These are phyloP conservation scores for Eufriesea mexicana DNA, from an alignment of 1,140 invertebrate species.

Conservation along the genomic window DNA sequence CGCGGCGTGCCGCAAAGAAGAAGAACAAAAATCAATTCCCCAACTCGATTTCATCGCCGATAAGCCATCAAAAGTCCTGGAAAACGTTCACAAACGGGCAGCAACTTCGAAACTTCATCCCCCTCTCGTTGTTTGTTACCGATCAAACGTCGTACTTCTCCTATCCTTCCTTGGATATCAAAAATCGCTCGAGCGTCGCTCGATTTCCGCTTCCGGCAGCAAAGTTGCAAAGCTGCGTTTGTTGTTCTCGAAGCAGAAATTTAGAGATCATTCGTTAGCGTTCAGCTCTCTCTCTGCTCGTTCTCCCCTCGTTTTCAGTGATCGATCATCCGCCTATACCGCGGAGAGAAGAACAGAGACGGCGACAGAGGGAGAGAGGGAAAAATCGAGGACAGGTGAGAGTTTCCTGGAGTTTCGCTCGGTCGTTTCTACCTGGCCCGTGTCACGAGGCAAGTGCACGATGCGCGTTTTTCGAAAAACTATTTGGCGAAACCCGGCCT, in stretches of 20 bases:
- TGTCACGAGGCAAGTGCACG: conserved; percentile 53
- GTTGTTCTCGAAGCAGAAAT: conserved; percentile 25
- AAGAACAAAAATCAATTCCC: conserved; percentile 21
- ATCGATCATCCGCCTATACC: conserved; percentile 63
- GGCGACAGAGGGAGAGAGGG: conserved; percentile 25
- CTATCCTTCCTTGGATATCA: conserved; percentile 16
- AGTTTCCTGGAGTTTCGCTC: conserved; percentile 18
- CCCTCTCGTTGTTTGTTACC: conserved; percentile 23
- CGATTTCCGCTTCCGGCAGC: background rate
- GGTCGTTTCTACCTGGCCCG: conserved; percentile 52
- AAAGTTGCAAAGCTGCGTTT: background rate
- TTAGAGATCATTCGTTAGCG: conserved; percentile 57
- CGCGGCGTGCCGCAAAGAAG: background rate
- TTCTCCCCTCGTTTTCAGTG: conserved; percentile 60
- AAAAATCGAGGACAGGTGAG: conserved; percentile 59
- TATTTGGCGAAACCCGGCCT: conserved; percentile 42
- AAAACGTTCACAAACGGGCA: background rate
- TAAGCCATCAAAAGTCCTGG: conserved; percentile 25
- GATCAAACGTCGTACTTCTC: background rate
- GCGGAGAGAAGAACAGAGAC: background rate
- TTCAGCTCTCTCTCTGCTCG: conserved; percentile 3
- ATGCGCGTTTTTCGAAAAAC: conserved; percentile 53
- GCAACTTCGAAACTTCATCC: background rate
- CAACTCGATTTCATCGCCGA: background rate
- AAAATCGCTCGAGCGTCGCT: background rate